Evolutionary conservation across 2,113 vertebrate species (phyloP).

Genomic region (Cygnus buccinator): DNA sequence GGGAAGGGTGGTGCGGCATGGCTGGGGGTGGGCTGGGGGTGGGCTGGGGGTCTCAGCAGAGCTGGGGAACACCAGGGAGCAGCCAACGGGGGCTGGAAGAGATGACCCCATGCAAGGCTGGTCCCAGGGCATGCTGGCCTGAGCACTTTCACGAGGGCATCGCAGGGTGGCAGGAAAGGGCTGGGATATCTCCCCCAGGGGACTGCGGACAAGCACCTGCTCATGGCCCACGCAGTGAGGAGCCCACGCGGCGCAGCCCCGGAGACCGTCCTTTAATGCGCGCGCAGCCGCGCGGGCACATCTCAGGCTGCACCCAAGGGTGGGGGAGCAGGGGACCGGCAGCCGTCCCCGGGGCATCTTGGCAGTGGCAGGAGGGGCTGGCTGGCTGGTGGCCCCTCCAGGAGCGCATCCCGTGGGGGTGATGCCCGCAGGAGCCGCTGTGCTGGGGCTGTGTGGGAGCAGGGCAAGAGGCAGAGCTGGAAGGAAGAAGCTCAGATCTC

Average conservation of each 20-base stretch:
- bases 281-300: neutral
- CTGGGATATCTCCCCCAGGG: neutral
- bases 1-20: neutral
- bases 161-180: neutral
- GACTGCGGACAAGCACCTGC: neutral
- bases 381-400: neutral
- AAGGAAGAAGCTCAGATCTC: neutral
- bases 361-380: neutral
- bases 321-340: neutral
- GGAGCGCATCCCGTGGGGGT: fast-evolving
- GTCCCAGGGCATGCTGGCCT: fast-evolving
- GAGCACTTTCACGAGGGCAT: too few relatives aligned
- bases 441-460: fast-evolving
- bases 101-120: neutral
- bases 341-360: neutral
- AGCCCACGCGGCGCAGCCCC: fast-evolving
- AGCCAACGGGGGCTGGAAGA: neutral
- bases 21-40: fast-evolving
- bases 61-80: neutral
- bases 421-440: fast-evolving
- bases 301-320: neutral
- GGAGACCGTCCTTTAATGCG: constrained; percentile 52
- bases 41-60: neutral
- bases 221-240: neutral
- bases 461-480: neutral